phyloP scores from a whole-genome alignment of 2,113 vertebrate genomes.

The Cyanistes caeruleus region DNA sequence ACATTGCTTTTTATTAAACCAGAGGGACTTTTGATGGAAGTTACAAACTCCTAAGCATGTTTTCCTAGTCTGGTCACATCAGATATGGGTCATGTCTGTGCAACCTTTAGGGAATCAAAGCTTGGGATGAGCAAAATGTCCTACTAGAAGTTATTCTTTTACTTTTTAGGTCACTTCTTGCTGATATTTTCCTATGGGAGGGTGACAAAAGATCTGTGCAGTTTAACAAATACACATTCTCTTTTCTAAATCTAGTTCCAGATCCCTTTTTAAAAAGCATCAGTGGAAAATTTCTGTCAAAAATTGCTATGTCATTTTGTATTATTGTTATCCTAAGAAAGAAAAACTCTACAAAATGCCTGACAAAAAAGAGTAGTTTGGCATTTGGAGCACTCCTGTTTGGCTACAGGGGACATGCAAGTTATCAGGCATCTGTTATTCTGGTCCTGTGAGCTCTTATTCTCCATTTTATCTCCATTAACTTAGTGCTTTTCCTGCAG shows the following conservation, averaged over 20 bases:
- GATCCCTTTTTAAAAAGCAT: not conserved
- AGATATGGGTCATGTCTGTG: not conserved
- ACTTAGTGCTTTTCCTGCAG: not conserved
- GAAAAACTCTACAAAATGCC: not conserved
- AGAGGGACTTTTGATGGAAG: not conserved
- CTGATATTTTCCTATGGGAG: not conserved
- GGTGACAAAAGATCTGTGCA: not conserved
- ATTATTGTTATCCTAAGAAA: not conserved
- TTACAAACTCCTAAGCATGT: not conserved
- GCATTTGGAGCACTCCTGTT: not conserved
- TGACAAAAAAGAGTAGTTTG: not conserved
- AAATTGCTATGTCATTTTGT: not conserved
- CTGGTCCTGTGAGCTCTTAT: not conserved
- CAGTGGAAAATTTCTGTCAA: not conserved
- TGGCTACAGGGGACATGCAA: not conserved
- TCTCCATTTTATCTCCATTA: constrained; percentile 23
- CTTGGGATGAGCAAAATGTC: not conserved
- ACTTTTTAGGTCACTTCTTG: not conserved
- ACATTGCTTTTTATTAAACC: not conserved
- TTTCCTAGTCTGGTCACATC: not conserved
- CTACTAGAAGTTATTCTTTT: not conserved
- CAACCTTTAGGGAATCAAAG: not conserved
- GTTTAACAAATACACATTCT: not conserved
- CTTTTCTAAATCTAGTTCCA: not conserved
- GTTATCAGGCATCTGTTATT: not conserved